Evolutionary conservation across 2,113 vertebrate species (phyloP), one percentile per base, ranked within the genome.

Genomic region (Pseudorectes ferrugineus): DNA sequence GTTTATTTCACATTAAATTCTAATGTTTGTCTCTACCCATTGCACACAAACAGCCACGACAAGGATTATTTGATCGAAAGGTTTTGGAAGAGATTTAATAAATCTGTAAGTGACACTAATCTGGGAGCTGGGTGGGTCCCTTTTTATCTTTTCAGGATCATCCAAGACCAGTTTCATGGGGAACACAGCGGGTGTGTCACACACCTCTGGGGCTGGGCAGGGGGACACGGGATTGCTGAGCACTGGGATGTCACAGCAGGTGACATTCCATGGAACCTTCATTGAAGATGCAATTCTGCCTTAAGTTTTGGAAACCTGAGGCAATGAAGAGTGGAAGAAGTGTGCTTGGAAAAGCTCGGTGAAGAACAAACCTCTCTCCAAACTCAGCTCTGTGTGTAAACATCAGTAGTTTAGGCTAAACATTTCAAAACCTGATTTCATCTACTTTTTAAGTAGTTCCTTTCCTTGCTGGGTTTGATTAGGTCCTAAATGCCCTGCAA

Each of bases 381-480:
- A 94, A 76, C 46, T 72, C 26, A 59, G 42, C n/a, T 82, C 51
- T 51, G 12, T 66, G 46, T 75, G 23, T 70, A 78, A 92, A 92
- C 76, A 82, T 19, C 24, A 57, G 25, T 59, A 55, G 49, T 93
- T 96, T 14, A 81, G 80, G 78, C 25, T 49, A 86, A 93, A 68
- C 52, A 36, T 85, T 92, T 45, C 23, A 35, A 33, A 75, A 77
- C 28, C 5, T 52, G 28, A 91, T 80, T 93, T 82, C 0, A 57
- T 46, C 43, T 79, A 20, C 45, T 79, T 63, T 86, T 58, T 46
- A 84, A 58, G 36, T 45, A 73, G 46, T 43, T 91, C 22, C 20
- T 89, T 90, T 92, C 77, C 67, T 81, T 63, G 36, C 25, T 74
- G 38, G 54, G 43, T 92, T 79, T 79, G 42, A 79, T 87, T 73